Conservation (phyloP, 2,113 vertebrate genomes). For the Tyto alba region DNA sequence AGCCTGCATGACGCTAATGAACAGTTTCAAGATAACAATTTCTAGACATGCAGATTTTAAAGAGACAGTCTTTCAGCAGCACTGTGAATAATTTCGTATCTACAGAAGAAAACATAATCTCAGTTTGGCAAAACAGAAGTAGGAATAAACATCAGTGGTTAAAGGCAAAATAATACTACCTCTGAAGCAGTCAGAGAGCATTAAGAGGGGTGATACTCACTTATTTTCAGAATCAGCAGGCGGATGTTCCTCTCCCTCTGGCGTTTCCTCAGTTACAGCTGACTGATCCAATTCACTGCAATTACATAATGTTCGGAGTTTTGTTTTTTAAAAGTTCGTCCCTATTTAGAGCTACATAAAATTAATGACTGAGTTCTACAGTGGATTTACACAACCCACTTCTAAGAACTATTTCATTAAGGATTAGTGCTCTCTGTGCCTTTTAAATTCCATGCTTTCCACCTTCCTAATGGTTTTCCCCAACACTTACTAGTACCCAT, state of each 20-base stretch:
- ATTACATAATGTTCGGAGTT: constrained; percentile 37
- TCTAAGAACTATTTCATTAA: neutral
- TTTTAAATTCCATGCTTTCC: neutral
- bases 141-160: neutral
- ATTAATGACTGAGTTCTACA: neutral
- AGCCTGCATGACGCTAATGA: neutral
- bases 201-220: constrained; percentile 65
- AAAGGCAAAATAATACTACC: neutral
- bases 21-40: neutral
- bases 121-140: neutral
- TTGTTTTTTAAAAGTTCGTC: neutral
- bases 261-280: constrained; percentile 89
- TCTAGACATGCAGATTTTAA: neutral
- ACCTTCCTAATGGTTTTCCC: neutral
- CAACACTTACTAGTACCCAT: rapidly evolving
- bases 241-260: constrained; percentile 95
- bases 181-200: neutral
- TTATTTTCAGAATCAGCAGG: constrained; percentile 96
- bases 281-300: constrained; percentile 95
- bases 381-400: neutral
- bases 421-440: neutral
- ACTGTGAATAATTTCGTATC: rapidly evolving
- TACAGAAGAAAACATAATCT: neutral
- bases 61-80: neutral
- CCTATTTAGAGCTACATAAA: neutral